These are phyloP conservation scores for Lindbergichthys nudifrons DNA, from an alignment of 2,797 vertebrate species.

Conservation along the genomic window DNA sequence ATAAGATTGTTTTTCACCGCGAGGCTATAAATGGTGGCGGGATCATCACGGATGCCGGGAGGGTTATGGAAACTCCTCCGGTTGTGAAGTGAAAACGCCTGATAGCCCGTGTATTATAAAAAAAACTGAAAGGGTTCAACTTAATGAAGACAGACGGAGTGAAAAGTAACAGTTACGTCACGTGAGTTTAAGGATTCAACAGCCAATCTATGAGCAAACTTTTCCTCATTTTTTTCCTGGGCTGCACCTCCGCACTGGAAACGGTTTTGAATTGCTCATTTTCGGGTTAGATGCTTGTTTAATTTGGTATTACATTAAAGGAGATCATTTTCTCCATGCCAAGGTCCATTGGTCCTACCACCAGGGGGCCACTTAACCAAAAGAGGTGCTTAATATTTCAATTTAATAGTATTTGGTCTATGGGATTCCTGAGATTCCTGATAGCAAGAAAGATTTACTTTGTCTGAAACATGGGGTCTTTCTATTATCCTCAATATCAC, in stretches of 20 bases:
- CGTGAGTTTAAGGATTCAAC: conserved; percentile 32
- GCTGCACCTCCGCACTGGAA: conserved; percentile 43
- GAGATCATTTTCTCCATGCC: conserved; percentile 20
- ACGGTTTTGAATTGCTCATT: conserved; percentile 54
- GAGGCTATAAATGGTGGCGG: conserved; percentile 84
- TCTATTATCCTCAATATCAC: neutral
- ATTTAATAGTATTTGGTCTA: conserved; percentile 30
- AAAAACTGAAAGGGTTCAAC: conserved; percentile 32
- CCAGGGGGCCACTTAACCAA: conserved; percentile 63
- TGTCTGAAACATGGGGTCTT: neutral
- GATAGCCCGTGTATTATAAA: neutral
- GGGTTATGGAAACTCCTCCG: conserved; percentile 70
- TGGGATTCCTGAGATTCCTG: neutral
- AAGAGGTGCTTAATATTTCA: conserved; percentile 26
- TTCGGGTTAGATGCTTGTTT: conserved; percentile 60
- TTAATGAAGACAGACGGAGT: conserved; percentile 41
- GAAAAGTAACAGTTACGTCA: conserved; percentile 48
- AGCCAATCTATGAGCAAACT: conserved; percentile 49
- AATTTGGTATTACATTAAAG: conserved; percentile 56
- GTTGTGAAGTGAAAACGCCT: conserved; percentile 31
- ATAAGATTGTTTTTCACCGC: conserved; percentile 86
- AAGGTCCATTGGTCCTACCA: conserved; percentile 47
- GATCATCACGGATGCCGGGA: conserved; percentile 69
- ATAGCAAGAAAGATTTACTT: neutral
- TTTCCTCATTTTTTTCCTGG: conserved; percentile 24